These are phyloP conservation scores for Parazoanthus atlanticus DNA, from an alignment of 92 coral and sea anemone genomes.

Conservation along the genomic window DNA sequence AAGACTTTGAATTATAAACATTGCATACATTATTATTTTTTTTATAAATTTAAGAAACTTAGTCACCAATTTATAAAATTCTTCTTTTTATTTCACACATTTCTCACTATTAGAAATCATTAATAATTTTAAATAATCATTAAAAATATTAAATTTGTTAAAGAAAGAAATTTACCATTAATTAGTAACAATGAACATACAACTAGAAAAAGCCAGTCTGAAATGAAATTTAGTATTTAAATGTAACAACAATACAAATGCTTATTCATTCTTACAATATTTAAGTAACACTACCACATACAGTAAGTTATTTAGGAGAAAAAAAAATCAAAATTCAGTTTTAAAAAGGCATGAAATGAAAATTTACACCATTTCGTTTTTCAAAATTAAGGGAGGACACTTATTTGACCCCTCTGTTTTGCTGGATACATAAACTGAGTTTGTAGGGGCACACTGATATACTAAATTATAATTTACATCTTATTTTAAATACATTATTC, in stretches of 20 bases:
- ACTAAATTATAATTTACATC: too few species aligned
- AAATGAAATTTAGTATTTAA: too few species aligned
- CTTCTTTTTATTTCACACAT: not conserved
- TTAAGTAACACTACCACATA: not conserved
- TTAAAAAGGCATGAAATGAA: not conserved
- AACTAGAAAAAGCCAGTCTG: too few species aligned
- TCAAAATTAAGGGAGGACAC: not conserved
- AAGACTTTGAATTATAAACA: too few species aligned
- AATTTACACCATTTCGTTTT: not conserved
- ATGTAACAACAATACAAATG: too few species aligned
- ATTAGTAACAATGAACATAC: too few species aligned
- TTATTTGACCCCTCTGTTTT: not conserved
- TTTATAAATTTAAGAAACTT: not conserved
- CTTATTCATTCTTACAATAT: not conserved
- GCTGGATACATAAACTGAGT: constrained; percentile 2
- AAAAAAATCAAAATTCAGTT: not conserved
- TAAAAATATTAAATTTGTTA: too few species aligned
- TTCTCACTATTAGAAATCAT: not conserved
- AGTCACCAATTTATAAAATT: not conserved
- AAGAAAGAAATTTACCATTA: too few species aligned
- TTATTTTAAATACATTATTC: too few species aligned
- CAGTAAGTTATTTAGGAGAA: not conserved
- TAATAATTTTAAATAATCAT: too few species aligned
- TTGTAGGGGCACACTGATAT: too few species aligned
- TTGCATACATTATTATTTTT: too few species aligned